These are phyloP conservation scores for Cinara cedri DNA, from an alignment of 2,888 invertebrate species.

Conservation along the genomic window DNA sequence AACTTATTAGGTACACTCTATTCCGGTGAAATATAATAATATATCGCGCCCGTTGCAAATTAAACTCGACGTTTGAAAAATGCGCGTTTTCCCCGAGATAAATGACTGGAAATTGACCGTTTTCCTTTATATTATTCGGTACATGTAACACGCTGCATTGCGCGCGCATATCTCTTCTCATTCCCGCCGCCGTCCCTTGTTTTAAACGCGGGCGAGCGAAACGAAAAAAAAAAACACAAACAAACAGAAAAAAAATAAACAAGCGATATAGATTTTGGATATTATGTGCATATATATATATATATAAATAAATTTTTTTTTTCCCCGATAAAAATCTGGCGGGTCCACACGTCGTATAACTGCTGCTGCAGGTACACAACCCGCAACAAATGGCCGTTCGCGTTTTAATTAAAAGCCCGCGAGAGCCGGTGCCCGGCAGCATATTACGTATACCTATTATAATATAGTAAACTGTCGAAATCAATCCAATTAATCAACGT, in stretches of 20 bases:
- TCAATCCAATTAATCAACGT: constrained; percentile 47
- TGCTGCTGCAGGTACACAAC: no score
- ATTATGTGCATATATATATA: no score
- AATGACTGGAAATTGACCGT: constrained; percentile 32
- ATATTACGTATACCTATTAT: neutral
- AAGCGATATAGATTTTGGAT: no score
- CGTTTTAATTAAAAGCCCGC: constrained; percentile 47
- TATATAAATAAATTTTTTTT: no score
- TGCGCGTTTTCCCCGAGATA: constrained; percentile 21
- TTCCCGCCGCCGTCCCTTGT: neutral
- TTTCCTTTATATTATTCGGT: neutral
- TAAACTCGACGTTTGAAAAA: constrained; percentile 35
- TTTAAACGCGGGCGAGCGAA: no score
- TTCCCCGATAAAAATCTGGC: no score
- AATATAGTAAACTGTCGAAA: constrained; percentile 24
- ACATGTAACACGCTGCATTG: no score
- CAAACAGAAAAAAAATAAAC: neutral
- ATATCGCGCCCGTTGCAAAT: neutral
- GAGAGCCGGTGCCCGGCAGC: neutral
- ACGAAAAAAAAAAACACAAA: neutral
- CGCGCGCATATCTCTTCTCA: no score
- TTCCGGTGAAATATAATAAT: neutral
- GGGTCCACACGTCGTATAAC: neutral
- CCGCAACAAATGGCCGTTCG: neutral
- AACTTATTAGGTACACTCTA: neutral